phyloP scores from a whole-genome alignment of 2,888 invertebrate genomes.

The Dynastes tityus region DNA sequence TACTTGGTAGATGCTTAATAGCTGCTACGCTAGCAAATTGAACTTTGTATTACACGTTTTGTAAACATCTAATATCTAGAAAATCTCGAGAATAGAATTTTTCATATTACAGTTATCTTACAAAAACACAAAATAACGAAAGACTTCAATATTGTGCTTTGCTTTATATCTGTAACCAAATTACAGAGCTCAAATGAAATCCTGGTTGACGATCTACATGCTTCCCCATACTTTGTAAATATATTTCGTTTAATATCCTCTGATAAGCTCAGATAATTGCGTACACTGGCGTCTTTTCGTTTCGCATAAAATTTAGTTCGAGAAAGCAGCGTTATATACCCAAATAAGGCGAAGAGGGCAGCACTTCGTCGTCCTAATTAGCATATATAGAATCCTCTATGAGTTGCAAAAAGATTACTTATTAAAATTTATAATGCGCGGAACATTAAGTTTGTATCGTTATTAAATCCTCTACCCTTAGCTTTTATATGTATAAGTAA shows the following conservation, averaged over 20 bases:
- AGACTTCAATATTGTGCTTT: too few relatives aligned
- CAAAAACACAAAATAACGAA: too few relatives aligned
- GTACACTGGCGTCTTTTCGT: background rate
- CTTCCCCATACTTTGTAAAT: too few relatives aligned
- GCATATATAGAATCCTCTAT: conserved; percentile 33
- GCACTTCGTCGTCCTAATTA: conserved; percentile 28
- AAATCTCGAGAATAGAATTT: too few relatives aligned
- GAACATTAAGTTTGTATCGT: conserved; percentile 42
- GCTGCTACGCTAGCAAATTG: too few relatives aligned
- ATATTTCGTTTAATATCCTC: background rate
- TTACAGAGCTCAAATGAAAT: background rate
- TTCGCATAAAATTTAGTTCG: conserved; percentile 34
- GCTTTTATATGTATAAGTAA: conserved; percentile 9
- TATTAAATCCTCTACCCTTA: conserved; percentile 30
- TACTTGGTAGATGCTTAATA: too few relatives aligned
- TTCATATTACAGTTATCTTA: too few relatives aligned
- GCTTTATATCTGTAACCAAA: too few relatives aligned
- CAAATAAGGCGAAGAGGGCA: background rate
- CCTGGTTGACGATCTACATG: background rate
- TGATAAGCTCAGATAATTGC: conserved; percentile 15
- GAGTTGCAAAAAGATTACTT: conserved; percentile 34
- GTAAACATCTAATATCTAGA: too few relatives aligned
- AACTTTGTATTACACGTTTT: too few relatives aligned
- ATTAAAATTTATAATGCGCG: conserved; percentile 45
- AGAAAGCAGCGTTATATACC: background rate